These are phyloP conservation scores for Andricus quercusramuli DNA, from an alignment of 2,888 invertebrate species.

Conservation along the genomic window DNA sequence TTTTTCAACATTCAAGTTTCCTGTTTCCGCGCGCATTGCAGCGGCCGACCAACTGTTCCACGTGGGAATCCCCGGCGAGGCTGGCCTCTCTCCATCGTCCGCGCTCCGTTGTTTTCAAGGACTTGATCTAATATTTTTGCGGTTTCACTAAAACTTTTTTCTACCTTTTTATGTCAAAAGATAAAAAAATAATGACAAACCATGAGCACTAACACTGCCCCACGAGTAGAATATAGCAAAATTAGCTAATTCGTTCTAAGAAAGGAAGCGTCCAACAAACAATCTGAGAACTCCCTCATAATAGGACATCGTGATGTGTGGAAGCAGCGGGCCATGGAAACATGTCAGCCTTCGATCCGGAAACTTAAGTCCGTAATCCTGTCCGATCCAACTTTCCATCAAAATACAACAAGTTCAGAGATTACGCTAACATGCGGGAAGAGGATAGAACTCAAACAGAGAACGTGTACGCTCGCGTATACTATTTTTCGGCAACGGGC, in stretches of 20 bases:
- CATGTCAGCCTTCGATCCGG: background rate
- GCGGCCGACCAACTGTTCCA: no score
- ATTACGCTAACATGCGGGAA: conserved; percentile 25
- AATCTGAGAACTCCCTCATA: conserved; percentile 18
- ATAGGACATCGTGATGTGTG: background rate
- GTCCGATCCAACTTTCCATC: conserved; percentile 26
- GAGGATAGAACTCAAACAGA: conserved; percentile 19
- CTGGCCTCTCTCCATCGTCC: no score
- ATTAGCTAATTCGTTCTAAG: background rate
- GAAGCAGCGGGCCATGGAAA: background rate
- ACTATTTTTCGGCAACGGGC: conserved; percentile 23
- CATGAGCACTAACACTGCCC: no score
- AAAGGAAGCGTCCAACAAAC: background rate
- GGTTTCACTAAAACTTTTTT: no score
- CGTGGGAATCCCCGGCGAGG: no score
- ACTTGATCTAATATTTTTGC: no score
- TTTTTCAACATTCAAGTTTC: no score
- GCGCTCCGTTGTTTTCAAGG: no score
- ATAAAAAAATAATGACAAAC: no score
- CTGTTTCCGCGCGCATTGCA: no score
- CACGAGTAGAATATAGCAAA: background rate
- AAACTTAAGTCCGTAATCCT: conserved; percentile 36
- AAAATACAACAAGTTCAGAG: conserved; percentile 31
- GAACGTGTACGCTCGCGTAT: conserved; percentile 3
- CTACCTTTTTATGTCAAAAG: no score